phyloP scores from a whole-genome alignment of 2,888 invertebrate species.

The Sesia bembeciformis region DNA sequence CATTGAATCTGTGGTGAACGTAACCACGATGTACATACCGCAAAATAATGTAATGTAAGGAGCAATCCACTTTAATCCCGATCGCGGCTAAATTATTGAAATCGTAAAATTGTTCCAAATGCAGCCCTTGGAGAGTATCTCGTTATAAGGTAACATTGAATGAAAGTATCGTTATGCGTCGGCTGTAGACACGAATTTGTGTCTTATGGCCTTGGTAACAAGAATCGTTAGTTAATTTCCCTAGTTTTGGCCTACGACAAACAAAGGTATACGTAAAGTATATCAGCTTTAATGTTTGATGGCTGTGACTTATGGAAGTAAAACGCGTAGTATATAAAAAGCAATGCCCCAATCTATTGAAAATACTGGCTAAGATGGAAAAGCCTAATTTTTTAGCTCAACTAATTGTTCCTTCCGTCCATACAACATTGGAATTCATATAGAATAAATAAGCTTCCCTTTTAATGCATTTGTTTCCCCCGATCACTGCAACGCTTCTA shows the following conservation, averaged over 20 bases:
- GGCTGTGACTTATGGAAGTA: constrained; percentile 32
- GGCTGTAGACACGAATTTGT: too few relatives aligned
- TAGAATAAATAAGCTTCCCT: constrained; percentile 49
- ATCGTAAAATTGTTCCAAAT: too few relatives aligned
- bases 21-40: too few relatives aligned
- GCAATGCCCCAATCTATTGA: constrained; percentile 30
- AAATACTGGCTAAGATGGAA: constrained; percentile 12
- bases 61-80: too few relatives aligned
- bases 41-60: too few relatives aligned
- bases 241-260: constrained; percentile 21
- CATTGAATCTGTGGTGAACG: too few relatives aligned
- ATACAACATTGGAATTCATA: constrained; percentile 48
- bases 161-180: too few relatives aligned
- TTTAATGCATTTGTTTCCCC: constrained; percentile 32
- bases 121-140: too few relatives aligned
- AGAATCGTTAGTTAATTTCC: neutral
- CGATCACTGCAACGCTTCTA: neutral
- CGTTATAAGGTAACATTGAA: too few relatives aligned
- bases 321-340: constrained; percentile 14
- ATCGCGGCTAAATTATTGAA: too few relatives aligned
- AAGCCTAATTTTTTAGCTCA: constrained; percentile 47
- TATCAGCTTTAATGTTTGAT: constrained; percentile 30
- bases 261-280: constrained; percentile 21
- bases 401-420: constrained; percentile 64
- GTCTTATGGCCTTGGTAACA: neutral